Evolutionary conservation across 2,888 invertebrate species (phyloP), one percentile per base, ranked within the genome.

Genomic region (Heliconius ethilla): DNA sequence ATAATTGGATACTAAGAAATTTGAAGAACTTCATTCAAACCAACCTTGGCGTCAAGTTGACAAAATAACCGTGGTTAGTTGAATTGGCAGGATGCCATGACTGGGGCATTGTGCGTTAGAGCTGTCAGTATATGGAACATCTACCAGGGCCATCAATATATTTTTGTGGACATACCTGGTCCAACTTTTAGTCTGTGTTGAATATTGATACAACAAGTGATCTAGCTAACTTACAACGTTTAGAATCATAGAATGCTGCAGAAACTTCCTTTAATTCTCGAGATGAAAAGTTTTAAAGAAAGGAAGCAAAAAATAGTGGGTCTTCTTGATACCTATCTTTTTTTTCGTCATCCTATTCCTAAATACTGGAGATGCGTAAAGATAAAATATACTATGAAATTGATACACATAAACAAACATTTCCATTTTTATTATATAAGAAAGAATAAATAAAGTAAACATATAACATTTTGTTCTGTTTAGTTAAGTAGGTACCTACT

Each of bases 11-110:
- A 45, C n/a, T 40, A 40, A 69, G n/a, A 67, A n/a, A 67, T 67
- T 67, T 33, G 7, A 83, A 85, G 83, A 83, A 84, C 83, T 86
- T 86, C 88, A 89, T 89, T 89, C 85, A 87, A 83, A 85, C 82
- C 86, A 89, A 89, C 91, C 91, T 91, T 91, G 91, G 83, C 82
- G 83, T 83, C 83, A 86, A 89, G 89, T 91, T 92, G 91, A 91
- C 91, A 91, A 91, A 90, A 78, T 81, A 81, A 77, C 77, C 74
- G 74, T 81, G 84, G 86, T 87, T 73, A 76, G 86, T 84, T 83
- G 81, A 78, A 82, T 86, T 93, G 94, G 94, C 91, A 85, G 62
- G n/a, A 69, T 86, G 93, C 93, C 93, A 92, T 82, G 79, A 77
- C 65, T 77, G 77, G 78, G 72, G 66, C 75, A 82, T 82, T 79